A percentile compares a stretch with the other conserved stretches of the same genome.
These are phyloP conservation scores for Prosopocoilus inquinatus DNA, from an alignment of 2,888 invertebrate genomes.

Conservation along the genomic window DNA sequence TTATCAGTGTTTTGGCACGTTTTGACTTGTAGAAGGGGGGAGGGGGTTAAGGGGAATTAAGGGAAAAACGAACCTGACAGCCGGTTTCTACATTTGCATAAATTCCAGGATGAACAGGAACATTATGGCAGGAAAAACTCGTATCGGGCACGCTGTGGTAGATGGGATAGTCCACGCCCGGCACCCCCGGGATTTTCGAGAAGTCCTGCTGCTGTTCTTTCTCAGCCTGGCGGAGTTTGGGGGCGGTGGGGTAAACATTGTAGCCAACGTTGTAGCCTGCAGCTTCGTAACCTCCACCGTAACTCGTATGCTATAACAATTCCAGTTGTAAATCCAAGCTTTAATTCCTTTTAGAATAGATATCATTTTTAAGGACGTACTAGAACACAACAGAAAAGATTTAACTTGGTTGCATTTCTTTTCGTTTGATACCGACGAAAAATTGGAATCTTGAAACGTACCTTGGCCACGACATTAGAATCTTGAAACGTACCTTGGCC, in stretches of 20 bases:
- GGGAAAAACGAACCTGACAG: constrained; percentile 78
- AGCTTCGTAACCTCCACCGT: constrained; percentile 4
- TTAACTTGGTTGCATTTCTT: too few species aligned
- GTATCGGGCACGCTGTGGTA: constrained; percentile 77
- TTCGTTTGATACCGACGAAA: too few species aligned
- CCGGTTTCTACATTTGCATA: constrained; percentile 89
- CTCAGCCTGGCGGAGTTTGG: constrained; percentile 48
- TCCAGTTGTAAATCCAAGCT: neutral
- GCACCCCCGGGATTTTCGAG: constrained; percentile 74
- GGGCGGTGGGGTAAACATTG: constrained; percentile 5
- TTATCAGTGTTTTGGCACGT: neutral
- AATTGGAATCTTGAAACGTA: too few species aligned
- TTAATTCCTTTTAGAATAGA: too few species aligned
- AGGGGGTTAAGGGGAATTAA: constrained; percentile 3
- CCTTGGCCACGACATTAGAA: too few species aligned
- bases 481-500: too few species aligned
- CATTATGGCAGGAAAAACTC: constrained; percentile 73
- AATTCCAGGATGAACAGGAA: constrained; percentile 81
- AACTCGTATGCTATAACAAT: constrained; percentile 4
- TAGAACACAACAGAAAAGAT: too few species aligned
- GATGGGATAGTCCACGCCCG: constrained; percentile 80
- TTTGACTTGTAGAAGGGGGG: too few species aligned
- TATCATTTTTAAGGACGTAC: too few species aligned
- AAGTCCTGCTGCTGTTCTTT: constrained; percentile 72
- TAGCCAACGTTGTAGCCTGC: constrained; percentile 9